A percentile compares a stretch with the other conserved stretches of the same genome.
Evolutionary conservation across 2,113 vertebrate genomes (phyloP).

Genomic region (Poicephalus meyeri): DNA sequence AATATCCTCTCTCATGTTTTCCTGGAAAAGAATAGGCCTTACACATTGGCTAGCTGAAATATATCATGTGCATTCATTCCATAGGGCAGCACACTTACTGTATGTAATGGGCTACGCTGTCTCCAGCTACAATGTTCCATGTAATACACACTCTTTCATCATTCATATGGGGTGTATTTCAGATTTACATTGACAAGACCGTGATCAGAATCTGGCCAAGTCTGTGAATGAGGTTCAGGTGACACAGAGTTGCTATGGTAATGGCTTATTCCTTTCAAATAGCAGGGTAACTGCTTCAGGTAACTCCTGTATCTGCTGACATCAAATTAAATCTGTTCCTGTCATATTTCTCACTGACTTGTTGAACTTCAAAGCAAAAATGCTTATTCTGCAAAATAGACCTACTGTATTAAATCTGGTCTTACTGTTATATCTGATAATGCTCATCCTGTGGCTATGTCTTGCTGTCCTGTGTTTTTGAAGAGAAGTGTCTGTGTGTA

Average conservation of each 20-base stretch:
- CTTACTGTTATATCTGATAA: background rate
- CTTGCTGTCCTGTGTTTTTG: background rate
- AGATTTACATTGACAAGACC: background rate
- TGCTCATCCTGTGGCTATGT: background rate
- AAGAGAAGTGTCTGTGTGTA: background rate
- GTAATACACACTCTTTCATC: background rate
- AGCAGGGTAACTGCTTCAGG: background rate
- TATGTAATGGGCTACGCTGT: background rate
- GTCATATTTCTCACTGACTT: background rate
- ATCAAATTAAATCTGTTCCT: conserved; percentile 19
- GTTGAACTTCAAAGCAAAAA: conserved; percentile 16
- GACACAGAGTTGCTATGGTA: background rate
- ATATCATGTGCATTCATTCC: background rate
- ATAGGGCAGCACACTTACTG: background rate
- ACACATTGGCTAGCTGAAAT: background rate
- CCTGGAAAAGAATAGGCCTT: background rate
- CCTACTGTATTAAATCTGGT: conserved; percentile 10
- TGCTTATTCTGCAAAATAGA: conserved; percentile 4
- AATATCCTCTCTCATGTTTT: background rate
- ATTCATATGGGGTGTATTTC: background rate
- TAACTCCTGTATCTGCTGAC: background rate
- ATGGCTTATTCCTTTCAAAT: conserved; percentile 31
- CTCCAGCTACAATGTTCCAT: background rate
- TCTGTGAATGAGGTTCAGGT: background rate
- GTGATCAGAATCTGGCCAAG: background rate